Conservation (phyloP, 2,888 invertebrate species). For the Nowickia ferox region DNA sequence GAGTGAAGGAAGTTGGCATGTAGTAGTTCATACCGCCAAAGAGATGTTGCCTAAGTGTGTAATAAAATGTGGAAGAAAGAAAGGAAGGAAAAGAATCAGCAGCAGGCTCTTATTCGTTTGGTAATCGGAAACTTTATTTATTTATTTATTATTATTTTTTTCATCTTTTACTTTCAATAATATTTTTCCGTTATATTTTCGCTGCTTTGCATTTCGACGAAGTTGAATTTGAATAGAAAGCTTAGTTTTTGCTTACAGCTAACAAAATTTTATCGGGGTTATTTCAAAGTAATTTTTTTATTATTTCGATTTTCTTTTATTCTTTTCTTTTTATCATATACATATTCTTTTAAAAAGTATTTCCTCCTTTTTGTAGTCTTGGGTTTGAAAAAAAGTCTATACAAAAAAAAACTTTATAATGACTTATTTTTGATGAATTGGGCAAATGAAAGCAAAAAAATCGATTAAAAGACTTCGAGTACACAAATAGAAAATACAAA, state of each 20-base stretch:
- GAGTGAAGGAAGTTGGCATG: conserved; percentile 37
- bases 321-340: conserved; percentile 59
- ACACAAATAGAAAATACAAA: conserved; percentile 70
- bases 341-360: conserved; percentile 59
- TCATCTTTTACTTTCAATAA: conserved; percentile 24
- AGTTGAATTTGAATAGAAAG: conserved; percentile 82
- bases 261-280: conserved; percentile 74
- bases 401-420: conserved; percentile 78
- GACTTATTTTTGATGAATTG: conserved; percentile 83
- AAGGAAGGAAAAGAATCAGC: conserved; percentile 56
- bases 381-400: conserved; percentile 30
- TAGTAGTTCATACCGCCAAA: conserved; percentile 50
- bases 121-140: conserved; percentile 69
- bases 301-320: conserved; percentile 28
- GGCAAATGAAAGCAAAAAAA: conserved; percentile 78
- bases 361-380: conserved; percentile 62
- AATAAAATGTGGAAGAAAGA: conserved; percentile 57
- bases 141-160: conserved; percentile 9
- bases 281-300: conserved; percentile 60
- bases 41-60: conserved; percentile 45
- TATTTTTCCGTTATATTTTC: conserved; percentile 41
- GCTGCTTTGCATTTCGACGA: conserved; percentile 75
- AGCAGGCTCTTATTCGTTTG: conserved; percentile 78
- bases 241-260: conserved; percentile 82
- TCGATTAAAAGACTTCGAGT: conserved; percentile 72